Conservation (phyloP, 1,140 invertebrate species). For the Teleopsis dalmanni region DNA sequence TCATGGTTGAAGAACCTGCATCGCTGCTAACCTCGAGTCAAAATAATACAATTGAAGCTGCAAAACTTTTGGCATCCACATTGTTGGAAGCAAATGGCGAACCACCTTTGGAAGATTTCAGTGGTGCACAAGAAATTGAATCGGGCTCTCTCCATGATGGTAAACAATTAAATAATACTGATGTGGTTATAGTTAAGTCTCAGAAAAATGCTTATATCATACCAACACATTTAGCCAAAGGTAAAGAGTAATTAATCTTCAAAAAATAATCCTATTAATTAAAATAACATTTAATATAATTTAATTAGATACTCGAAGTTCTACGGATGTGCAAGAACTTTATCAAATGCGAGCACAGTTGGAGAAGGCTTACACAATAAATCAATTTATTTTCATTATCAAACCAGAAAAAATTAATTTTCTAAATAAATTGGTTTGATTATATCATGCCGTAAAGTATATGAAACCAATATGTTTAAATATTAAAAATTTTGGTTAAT, state of each 20-base stretch:
- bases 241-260: background rate
- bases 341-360: slow-evolving; percentile 14
- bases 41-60: slow-evolving; percentile 13
- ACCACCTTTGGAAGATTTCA: background rate
- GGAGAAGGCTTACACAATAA: slow-evolving; percentile 13
- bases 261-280: background rate
- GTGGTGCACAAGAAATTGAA: background rate
- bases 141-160: background rate
- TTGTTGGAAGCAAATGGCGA: slow-evolving; percentile 10
- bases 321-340: slow-evolving; percentile 4
- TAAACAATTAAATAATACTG: slow-evolving; percentile 7
- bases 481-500: too few species aligned
- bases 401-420: slow-evolving; percentile 17
- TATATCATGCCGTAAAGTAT: too few species aligned
- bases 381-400: slow-evolving; percentile 16
- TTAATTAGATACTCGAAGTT: slow-evolving; percentile 8
- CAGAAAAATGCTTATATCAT: slow-evolving; percentile 16
- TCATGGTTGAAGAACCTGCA: slow-evolving; percentile 12
- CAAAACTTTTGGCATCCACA: slow-evolving; percentile 8
- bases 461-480: too few species aligned
- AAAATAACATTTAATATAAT: background rate
- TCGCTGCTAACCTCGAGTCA: slow-evolving; percentile 3
- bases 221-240: slow-evolving; percentile 9
- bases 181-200: slow-evolving; percentile 12
- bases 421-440: slow-evolving; percentile 15